A percentile compares a stretch with the other conserved stretches of the same genome.
phyloP scores from a whole-genome alignment of 2,113 vertebrate species.

The Galbula dea region DNA sequence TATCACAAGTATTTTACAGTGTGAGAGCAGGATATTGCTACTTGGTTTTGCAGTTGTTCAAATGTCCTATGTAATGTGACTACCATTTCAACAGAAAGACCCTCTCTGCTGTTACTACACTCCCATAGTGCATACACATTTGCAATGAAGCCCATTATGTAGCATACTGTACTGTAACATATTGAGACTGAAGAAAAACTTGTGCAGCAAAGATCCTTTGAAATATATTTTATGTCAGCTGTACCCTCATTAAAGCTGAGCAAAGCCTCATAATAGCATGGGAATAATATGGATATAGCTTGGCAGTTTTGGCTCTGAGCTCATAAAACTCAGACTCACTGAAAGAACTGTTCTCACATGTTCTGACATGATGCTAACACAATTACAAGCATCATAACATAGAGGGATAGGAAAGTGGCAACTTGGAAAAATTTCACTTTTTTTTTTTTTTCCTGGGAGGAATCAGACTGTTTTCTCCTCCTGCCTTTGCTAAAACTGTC shows the following conservation, averaged over 20 bases:
- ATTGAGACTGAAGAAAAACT: background rate
- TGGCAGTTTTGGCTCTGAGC: background rate
- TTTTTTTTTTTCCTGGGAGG: background rate
- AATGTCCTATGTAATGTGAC: accelerated
- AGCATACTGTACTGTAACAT: background rate
- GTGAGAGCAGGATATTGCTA: background rate
- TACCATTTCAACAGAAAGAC: background rate
- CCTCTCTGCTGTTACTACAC: background rate
- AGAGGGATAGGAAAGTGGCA: background rate
- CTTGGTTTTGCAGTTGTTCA: background rate
- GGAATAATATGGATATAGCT: background rate
- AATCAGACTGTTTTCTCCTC: background rate
- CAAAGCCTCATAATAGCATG: background rate
- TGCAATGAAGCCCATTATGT: background rate
- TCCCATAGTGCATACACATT: background rate
- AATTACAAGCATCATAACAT: background rate
- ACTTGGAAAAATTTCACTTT: background rate
- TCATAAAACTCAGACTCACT: background rate
- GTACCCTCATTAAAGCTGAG: background rate
- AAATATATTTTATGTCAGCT: background rate
- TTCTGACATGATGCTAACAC: background rate
- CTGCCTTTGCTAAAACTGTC: background rate
- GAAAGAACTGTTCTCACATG: background rate
- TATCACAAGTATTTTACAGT: background rate
- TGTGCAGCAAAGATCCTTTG: background rate